Conservation (phyloP, 1,140 invertebrate species). For the Macrostomum lignano region DNA sequence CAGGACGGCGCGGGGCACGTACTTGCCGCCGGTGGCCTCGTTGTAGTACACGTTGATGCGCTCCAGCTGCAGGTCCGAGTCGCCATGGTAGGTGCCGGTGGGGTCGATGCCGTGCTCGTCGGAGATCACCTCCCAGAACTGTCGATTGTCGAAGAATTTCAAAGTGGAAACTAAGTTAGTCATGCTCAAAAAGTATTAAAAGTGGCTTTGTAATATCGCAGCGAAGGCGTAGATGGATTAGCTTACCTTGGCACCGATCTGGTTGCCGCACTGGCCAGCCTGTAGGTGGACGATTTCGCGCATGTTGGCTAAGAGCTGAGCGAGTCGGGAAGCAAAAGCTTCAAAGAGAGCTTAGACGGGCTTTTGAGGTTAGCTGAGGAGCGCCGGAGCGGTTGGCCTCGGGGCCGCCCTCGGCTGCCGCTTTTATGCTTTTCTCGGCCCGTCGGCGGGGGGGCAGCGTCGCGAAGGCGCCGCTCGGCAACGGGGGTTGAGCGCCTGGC, state of each 20-base stretch:
- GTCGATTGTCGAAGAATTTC: too few species aligned
- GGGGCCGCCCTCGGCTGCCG: too few species aligned
- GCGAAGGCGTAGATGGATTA: conserved; percentile 1
- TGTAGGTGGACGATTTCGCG: conserved; percentile 34
- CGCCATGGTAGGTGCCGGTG: conserved; percentile 29
- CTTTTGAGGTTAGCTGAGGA: too few species aligned
- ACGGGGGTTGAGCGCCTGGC: too few species aligned
- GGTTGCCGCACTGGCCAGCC: conserved; percentile 60
- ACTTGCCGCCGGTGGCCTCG: conserved; percentile 54
- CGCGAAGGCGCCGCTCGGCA: too few species aligned
- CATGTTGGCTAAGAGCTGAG: conserved; percentile 18
- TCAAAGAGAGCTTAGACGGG: too few species aligned
- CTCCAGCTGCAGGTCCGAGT: conserved; percentile 40
- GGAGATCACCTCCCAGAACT: conserved; percentile 32
- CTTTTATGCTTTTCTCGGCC: too few species aligned
- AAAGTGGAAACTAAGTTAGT: neutral
- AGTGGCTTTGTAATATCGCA: neutral
- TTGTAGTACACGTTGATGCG: conserved; percentile 78
- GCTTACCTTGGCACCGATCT: conserved; percentile 51
- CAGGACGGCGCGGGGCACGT: conserved; percentile 56
- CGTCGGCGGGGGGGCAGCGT: too few species aligned
- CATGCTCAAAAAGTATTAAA: neutral
- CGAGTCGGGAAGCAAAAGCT: too few species aligned
- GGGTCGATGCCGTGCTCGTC: conserved; percentile 32
- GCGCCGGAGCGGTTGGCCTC: too few species aligned